Percentiles rank a stretch among this genome's conserved stretches.
Conservation (phyloP, 2,888 invertebrate genomes). For the Apoderus coryli region DNA sequence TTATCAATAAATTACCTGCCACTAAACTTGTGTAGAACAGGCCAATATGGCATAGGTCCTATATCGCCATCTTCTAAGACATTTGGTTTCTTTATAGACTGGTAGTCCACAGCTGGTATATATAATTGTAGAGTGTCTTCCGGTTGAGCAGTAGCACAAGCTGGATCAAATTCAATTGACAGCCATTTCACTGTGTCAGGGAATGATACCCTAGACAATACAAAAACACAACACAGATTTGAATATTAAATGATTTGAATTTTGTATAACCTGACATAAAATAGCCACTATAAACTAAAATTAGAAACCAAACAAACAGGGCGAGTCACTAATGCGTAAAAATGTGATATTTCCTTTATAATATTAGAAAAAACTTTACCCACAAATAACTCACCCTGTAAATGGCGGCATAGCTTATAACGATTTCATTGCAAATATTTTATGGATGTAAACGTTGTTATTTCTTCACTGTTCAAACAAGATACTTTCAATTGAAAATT, state of each 20-base stretch:
- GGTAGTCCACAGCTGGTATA: slow-evolving; percentile 37
- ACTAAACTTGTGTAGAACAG: slow-evolving; percentile 50
- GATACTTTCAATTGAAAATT: no score
- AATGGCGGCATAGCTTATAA: no score
- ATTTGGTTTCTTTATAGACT: slow-evolving; percentile 17
- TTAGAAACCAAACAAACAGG: no score
- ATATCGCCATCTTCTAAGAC: slow-evolving; percentile 26
- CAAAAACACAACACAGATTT: slow-evolving; percentile 8
- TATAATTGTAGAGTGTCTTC: slow-evolving; percentile 76
- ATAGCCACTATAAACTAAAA: neutral
- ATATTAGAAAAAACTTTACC: neutral
- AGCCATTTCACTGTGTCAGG: slow-evolving; percentile 83
- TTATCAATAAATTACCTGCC: slow-evolving; percentile 37
- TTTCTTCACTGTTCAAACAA: no score
- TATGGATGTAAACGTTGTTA: no score
- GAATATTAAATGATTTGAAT: slow-evolving; percentile 3
- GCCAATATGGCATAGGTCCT: slow-evolving; percentile 40
- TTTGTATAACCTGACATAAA: slow-evolving; percentile 4
- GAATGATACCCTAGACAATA: slow-evolving; percentile 57
- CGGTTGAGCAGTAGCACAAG: slow-evolving; percentile 82
- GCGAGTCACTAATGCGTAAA: no score
- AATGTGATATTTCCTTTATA: no score
- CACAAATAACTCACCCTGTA: slow-evolving; percentile 1
- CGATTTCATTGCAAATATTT: no score
- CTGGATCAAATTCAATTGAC: slow-evolving; percentile 83